These are phyloP conservation scores for Pantelozetes paolii DNA, from an alignment of 2,888 invertebrate genomes.

Conservation along the genomic window DNA sequence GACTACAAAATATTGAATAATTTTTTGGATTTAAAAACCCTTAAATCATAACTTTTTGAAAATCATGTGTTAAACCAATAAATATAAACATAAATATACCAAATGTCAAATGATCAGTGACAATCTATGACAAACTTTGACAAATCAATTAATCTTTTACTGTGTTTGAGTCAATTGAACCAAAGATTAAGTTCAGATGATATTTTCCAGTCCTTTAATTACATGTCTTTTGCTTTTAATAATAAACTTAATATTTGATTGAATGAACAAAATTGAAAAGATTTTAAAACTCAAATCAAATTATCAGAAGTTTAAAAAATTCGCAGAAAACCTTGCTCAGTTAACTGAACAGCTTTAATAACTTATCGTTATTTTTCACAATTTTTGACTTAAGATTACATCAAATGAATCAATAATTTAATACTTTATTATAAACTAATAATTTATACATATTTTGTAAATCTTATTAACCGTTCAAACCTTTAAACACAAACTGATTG, in stretches of 20 bases:
- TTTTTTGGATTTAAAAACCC: background rate
- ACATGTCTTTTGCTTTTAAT: background rate
- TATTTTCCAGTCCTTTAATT: background rate
- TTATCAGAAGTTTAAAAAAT: background rate
- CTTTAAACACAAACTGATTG: too few species aligned
- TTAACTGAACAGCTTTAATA: too few species aligned
- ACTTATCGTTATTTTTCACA: too few species aligned
- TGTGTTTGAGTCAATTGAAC: background rate
- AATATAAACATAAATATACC: background rate
- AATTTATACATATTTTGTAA: too few species aligned
- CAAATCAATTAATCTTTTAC: background rate
- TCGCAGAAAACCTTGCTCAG: too few species aligned
- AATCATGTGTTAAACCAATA: conserved; percentile 7
- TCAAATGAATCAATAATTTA: too few species aligned
- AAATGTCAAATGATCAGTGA: background rate
- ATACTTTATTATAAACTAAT: too few species aligned
- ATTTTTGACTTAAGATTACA: too few species aligned
- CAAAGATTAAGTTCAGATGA: background rate
- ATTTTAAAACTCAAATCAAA: too few species aligned
- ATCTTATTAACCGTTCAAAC: too few species aligned
- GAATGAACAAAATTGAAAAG: too few species aligned
- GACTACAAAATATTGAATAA: background rate
- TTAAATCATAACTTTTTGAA: background rate
- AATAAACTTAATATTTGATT: background rate
- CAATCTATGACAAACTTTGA: background rate